Conservation (phyloP, 2,888 invertebrate genomes). For the Heliconius aoede region DNA sequence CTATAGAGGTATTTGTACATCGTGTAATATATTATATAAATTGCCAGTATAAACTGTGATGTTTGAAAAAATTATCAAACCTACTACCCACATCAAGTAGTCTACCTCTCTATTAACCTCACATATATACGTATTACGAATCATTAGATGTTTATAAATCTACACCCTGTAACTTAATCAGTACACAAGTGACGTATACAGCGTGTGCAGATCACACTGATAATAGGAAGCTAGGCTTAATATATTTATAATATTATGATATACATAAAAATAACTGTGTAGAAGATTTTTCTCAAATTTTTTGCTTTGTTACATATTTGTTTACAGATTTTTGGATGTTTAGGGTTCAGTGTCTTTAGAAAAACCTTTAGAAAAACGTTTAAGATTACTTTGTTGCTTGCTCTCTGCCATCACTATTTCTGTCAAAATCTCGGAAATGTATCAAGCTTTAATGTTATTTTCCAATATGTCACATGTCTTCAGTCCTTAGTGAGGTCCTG, state of each 20-base stretch:
- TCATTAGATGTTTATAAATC: neutral
- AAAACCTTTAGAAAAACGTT: neutral
- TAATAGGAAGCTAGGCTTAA: neutral
- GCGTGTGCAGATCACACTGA: constrained; percentile 9
- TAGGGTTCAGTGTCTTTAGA: neutral
- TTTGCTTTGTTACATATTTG: neutral
- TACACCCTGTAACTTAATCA: constrained; percentile 32
- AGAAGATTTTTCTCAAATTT: neutral
- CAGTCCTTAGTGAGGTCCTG: no score
- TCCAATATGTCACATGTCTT: no score
- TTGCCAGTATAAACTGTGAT: neutral
- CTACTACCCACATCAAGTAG: neutral
- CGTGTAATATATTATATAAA: neutral
- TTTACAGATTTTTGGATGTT: neutral
- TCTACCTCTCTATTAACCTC: neutral
- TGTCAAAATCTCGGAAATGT: no score
- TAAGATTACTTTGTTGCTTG: no score
- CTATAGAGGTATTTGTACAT: no score
- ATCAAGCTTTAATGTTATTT: no score
- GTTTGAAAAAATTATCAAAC: neutral
- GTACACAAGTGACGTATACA: constrained; percentile 14
- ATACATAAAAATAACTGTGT: neutral
- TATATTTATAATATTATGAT: neutral
- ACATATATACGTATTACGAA: neutral
- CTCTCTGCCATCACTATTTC: no score